Evolutionary conservation across 2,797 vertebrate genomes (phyloP).

Genomic region (Aphelocoma californica): DNA sequence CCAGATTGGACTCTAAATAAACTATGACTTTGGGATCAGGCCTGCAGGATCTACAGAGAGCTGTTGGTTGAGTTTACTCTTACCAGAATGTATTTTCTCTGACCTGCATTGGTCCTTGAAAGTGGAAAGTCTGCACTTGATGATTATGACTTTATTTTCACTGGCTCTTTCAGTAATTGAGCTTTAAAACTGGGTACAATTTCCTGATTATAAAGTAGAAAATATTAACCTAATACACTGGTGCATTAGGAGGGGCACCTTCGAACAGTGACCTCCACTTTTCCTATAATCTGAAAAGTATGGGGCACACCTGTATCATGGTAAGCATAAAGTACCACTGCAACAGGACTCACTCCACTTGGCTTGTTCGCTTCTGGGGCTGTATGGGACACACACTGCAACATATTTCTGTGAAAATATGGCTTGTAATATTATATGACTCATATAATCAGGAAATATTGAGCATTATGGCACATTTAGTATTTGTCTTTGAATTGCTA

Average conservation of each 20-base stretch:
- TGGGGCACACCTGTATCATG: not conserved
- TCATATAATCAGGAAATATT: not conserved
- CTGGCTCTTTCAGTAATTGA: not conserved
- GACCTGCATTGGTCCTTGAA: not conserved
- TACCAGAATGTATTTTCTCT: not conserved
- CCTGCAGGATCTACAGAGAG: not conserved
- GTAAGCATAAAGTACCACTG: not conserved
- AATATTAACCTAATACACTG: not conserved
- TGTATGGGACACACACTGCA: not conserved
- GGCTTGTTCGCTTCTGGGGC: not conserved
- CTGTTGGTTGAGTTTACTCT: not conserved
- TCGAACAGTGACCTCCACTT: not conserved
- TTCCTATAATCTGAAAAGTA: not conserved
- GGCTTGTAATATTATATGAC: not conserved
- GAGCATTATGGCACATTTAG: not conserved
- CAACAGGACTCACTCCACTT: not conserved
- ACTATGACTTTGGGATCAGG: not conserved
- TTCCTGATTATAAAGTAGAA: not conserved
- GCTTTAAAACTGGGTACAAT: not conserved
- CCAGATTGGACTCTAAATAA: not conserved
- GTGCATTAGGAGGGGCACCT: not conserved
- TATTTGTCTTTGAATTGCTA: conserved; percentile 35
- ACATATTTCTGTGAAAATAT: not conserved
- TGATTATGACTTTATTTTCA: not conserved
- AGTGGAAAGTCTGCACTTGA: not conserved